A percentile compares a stretch with the other conserved stretches of the same genome.
phyloP scores from a whole-genome alignment of 1,140 invertebrate species.

The Babylonia areolata region DNA sequence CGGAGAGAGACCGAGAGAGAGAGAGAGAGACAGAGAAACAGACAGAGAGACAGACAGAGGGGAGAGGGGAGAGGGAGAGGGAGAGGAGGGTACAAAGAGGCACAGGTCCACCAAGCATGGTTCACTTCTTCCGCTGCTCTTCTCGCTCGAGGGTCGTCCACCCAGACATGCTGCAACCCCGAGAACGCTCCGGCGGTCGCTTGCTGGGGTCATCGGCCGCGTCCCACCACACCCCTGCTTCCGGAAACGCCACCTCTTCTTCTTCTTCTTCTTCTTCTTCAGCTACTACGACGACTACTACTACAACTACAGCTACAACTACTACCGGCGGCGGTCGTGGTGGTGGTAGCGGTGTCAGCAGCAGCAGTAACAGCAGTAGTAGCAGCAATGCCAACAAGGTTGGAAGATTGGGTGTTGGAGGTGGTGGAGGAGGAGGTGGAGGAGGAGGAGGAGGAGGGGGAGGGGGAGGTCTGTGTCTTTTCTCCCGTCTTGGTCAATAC shows the following conservation, averaged over 20 bases:
- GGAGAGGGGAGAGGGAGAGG: background rate
- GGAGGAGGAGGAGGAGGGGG: background rate
- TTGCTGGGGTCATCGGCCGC: too few relatives aligned
- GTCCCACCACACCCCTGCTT: too few relatives aligned
- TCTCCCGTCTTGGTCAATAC: slow-evolving; percentile 31
- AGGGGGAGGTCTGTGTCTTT: slow-evolving; percentile 22
- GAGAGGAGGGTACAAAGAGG: slow-evolving; percentile 29
- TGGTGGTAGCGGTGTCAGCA: background rate
- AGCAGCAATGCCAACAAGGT: background rate
- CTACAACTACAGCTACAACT: background rate
- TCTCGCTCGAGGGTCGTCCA: background rate
- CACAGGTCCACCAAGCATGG: background rate
- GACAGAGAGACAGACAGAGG: background rate
- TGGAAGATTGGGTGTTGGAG: background rate
- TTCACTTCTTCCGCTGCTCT: slow-evolving; percentile 20
- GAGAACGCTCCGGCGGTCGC: background rate
- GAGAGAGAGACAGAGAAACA: background rate
- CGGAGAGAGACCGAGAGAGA: background rate
- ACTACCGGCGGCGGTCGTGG: background rate
- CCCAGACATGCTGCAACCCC: slow-evolving; percentile 10
- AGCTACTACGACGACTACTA: too few relatives aligned
- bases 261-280: too few relatives aligned
- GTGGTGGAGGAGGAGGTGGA: background rate
- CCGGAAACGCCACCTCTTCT: too few relatives aligned
- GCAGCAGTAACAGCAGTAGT: background rate